phyloP scores from a whole-genome alignment of 2,888 invertebrate genomes.

The Ormyrus pomaceus region DNA sequence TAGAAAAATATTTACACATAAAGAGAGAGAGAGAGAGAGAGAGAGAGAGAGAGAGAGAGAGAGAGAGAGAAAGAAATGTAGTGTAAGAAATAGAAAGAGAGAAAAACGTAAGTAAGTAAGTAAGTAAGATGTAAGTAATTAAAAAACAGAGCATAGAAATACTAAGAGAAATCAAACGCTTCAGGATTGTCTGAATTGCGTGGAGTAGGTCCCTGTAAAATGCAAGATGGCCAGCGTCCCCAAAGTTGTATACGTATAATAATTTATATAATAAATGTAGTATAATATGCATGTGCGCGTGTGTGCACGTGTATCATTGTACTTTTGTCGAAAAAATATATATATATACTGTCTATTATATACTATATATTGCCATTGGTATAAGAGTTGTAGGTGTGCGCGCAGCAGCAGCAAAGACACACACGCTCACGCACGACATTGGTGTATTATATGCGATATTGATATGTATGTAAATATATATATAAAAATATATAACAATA shows the following conservation, averaged over 20 bases:
- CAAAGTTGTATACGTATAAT: slow-evolving; percentile 73
- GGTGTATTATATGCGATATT: slow-evolving; percentile 57
- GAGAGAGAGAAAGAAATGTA: slow-evolving; percentile 29
- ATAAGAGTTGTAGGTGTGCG: slow-evolving; percentile 16
- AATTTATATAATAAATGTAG: slow-evolving; percentile 68
- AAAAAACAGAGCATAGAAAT: slow-evolving; percentile 56
- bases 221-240: slow-evolving; percentile 76
- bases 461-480: slow-evolving; percentile 59
- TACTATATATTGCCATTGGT: slow-evolving; percentile 38
- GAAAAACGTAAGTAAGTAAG: slow-evolving; percentile 53
- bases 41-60: slow-evolving; percentile 45
- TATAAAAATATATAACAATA: slow-evolving; percentile 58
- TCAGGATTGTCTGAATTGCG: slow-evolving; percentile 75
- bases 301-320: slow-evolving; percentile 55
- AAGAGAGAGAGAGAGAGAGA: too few species aligned
- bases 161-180: slow-evolving; percentile 67
- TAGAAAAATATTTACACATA: neutral
- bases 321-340: slow-evolving; percentile 33
- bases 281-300: slow-evolving; percentile 64
- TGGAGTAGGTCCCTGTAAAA: slow-evolving; percentile 76
- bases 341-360: slow-evolving; percentile 43
- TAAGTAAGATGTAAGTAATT: slow-evolving; percentile 53
- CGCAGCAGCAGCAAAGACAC: slow-evolving; percentile 33
- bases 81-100: slow-evolving; percentile 52
- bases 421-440: slow-evolving; percentile 55